phyloP scores from a whole-genome alignment of 2,888 invertebrate genomes.

The Hydrotaea diabolus region DNA sequence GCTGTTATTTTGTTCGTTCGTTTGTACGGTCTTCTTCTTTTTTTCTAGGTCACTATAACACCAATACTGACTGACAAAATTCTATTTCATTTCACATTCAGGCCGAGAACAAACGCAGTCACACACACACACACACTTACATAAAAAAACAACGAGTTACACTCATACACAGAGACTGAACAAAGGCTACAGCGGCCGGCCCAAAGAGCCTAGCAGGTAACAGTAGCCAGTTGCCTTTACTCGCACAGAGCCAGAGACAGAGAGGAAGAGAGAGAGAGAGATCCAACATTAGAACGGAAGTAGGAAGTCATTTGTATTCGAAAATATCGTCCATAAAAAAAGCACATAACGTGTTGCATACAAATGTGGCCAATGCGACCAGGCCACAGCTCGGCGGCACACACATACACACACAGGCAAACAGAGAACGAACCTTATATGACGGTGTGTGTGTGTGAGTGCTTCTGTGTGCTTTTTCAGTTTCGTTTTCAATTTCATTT shows the following conservation, averaged over 20 bases:
- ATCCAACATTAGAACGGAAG: slow-evolving; percentile 62
- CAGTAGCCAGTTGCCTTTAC: no score
- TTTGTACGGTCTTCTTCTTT: slow-evolving; percentile 9
- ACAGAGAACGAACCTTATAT: neutral
- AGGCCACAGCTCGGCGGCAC: neutral
- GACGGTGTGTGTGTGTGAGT: slow-evolving; percentile 13
- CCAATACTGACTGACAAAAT: slow-evolving; percentile 24
- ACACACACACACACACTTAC: no score
- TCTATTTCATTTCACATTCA: slow-evolving; percentile 38
- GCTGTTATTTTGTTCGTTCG: slow-evolving; percentile 9
- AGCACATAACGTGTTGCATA: slow-evolving; percentile 53
- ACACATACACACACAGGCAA: neutral
- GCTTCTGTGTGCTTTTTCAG: slow-evolving; percentile 35
- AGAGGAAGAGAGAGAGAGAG: neutral
- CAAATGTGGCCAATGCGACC: slow-evolving; percentile 38
- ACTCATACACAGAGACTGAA: no score
- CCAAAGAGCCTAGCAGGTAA: neutral
- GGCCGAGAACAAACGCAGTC: slow-evolving; percentile 24
- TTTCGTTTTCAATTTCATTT: slow-evolving; percentile 40
- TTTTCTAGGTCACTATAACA: slow-evolving; percentile 63
- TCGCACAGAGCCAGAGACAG: neutral
- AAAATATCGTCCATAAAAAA: slow-evolving; percentile 42
- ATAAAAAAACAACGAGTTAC: neutral
- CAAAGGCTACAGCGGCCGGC: slow-evolving; percentile 7
- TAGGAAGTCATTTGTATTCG: slow-evolving; percentile 63